Evolutionary conservation across 92 coral and sea anemone species (phyloP).

Genomic region (Scolanthus callimorphus): DNA sequence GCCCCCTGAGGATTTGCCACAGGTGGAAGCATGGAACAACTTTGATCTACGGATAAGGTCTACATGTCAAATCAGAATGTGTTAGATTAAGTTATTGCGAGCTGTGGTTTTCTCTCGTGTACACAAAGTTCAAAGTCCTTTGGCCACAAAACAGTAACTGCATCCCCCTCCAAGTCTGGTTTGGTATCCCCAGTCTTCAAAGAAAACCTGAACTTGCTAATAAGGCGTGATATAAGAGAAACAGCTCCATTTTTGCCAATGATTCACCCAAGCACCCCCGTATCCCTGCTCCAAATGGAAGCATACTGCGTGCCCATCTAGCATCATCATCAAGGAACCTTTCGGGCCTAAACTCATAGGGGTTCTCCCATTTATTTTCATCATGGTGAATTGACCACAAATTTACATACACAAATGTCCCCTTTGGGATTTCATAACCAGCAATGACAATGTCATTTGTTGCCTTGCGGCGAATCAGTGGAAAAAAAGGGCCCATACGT

Average conservation of each 20-base stretch:
- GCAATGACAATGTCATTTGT: conserved; percentile 35
- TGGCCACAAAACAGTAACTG: conserved; percentile 42
- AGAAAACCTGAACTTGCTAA: conserved; percentile 36
- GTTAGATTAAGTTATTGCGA: no score
- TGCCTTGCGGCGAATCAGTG: conserved; percentile 36
- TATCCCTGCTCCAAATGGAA: conserved; percentile 59
- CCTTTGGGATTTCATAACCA: conserved; percentile 44
- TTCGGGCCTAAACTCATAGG: conserved; percentile 46
- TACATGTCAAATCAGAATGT: no score
- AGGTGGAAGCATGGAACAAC: no score
- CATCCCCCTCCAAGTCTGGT: conserved; percentile 36
- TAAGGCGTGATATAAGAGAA: conserved; percentile 45
- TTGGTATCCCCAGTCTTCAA: conserved; percentile 24
- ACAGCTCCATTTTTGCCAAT: conserved; percentile 50
- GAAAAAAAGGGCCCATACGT: conserved; percentile 52
- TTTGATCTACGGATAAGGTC: no score
- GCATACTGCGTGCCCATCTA: conserved; percentile 14
- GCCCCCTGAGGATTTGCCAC: no score
- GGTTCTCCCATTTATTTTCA: conserved; percentile 50
- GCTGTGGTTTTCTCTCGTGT: no score
- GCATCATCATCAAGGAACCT: conserved; percentile 41
- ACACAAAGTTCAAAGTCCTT: conserved; percentile 48
- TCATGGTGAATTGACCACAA: conserved; percentile 47
- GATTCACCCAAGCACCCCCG: conserved; percentile 59
- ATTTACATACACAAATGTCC: conserved; percentile 47